Base-by-base conservation (phyloP, 2,113 vertebrate genomes). In the Pteronura brasiliensis region DNA sequence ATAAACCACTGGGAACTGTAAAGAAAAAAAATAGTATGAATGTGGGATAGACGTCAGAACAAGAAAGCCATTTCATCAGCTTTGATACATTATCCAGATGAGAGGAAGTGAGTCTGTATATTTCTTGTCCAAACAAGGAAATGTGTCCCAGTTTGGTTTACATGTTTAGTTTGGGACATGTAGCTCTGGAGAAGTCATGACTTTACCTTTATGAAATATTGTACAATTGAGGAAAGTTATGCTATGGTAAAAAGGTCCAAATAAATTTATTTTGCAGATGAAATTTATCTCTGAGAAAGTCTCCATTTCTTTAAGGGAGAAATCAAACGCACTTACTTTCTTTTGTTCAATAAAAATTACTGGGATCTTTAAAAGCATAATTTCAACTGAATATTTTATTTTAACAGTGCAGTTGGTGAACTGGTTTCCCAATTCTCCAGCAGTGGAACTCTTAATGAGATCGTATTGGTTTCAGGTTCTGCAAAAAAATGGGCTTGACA, bases 1-100 rank as follows among this genome's bases (percentile, higher is more conserved):
- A 15, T 97, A 97, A 79, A 96, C 44, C 47, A 96, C 25, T 0
- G 36, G 94, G n/a, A 98, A 96, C 97, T 98, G 92, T 39, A 97
- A 97, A 87, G 29, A 59, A 94, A 91, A 95, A 6, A 93, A 82
- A 87, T 1, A 59, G 20, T 1, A 1, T 93, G 55, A 96, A 21
- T 72, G 4, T 52, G 71, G 81, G 42, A 80, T 9, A 14, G 7
- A 39, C 44, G 36, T 44, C 76, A 65, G 49, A 61, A 93, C 76
- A 55, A 59, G 31, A 85, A 93, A 87, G 59, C 6, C 3, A 17
- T n/a, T 61, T 55, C 52, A 25, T 74, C 34, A 42, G 11, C 71
- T 52, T 11, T 81, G 20, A 72, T 39, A 71, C 47, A 49, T 10
- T 55, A 11, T 76, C 6, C 31, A 7, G 21, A 20, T 1, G 7